phyloP scores from a whole-genome alignment of 2,888 invertebrate species.

The Cheiracanthium punctorium region DNA sequence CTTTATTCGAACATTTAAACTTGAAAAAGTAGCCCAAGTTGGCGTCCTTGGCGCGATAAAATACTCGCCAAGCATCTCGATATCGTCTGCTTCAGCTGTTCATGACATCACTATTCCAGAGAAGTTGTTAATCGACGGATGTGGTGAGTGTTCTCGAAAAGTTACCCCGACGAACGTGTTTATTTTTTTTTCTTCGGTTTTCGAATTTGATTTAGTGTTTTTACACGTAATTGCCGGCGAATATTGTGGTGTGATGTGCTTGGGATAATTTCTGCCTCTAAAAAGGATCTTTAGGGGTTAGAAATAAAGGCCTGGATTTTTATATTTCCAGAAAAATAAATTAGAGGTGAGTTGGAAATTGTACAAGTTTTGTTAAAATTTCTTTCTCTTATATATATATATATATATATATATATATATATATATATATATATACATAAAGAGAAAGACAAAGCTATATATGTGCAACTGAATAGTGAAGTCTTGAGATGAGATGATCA shows the following conservation, averaged over 20 bases:
- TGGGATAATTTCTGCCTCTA: conserved; percentile 38
- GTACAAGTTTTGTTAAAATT: too few relatives aligned
- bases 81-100: not conserved
- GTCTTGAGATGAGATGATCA: too few relatives aligned
- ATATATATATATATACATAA: too few relatives aligned
- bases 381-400: too few relatives aligned
- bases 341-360: conserved; percentile 26
- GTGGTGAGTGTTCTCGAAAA: not conserved
- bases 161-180: not conserved
- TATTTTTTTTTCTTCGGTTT: not conserved
- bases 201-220: not conserved
- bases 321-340: not conserved
- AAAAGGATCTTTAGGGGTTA: conserved; percentile 10
- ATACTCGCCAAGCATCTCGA: not conserved
- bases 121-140: not conserved
- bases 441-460: too few relatives aligned
- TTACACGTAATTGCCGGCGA: not conserved
- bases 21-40: not conserved
- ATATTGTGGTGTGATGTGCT: conserved; percentile 35
- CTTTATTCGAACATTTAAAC: not conserved
- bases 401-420: too few relatives aligned
- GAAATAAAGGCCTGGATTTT: conserved; percentile 41
- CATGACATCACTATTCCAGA: not conserved
- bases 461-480: too few relatives aligned
- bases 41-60: not conserved